Base-by-base conservation (phyloP, 2,888 invertebrate species). In the Drosophila barbarae region DNA sequence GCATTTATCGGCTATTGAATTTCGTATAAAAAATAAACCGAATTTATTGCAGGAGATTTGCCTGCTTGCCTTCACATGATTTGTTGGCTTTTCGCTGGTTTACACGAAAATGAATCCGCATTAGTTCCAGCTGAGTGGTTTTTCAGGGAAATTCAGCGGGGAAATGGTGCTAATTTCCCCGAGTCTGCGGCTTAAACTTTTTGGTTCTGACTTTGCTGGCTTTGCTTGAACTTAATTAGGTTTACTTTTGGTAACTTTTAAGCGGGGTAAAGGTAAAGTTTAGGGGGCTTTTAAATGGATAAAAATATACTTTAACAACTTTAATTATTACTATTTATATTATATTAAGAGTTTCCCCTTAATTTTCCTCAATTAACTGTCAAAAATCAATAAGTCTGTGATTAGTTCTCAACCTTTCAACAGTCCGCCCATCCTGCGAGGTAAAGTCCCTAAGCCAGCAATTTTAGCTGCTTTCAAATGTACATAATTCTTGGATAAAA, bases 401-500 rank as follows among this genome's bases (percentile, higher is more conserved):
- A 26, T 61, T 50, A 42, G 32, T 30, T 49, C 30, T 28, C 34
- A 64, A 34, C 65, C 55, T 49, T 32, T 64, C 35, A 63, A 64
- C 42, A 63, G 23, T 15, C 30, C 18, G n/a, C 53, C 36, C 23
- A 30, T n/a, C 13, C 8, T 13, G 18, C 9, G 0, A 1, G 9
- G 13, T 13, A 5, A 53, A 53, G 18, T 18, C 18, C 12, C n/a
- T 8, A 34, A 38, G 36, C 44, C 64, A 39, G 39, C 38, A 54
- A 53, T 65, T 65, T 65, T 15, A 42, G 34, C 55, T 55, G 23
- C 42, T 77, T 44, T 64, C 49, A 67, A 69, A 80, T 83, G 77
- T 74, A 77, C 80, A 77, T 83, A 77, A 83, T 83, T 83, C 61
- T 38, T 69, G 67, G 70, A 67, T 51, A 51, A 76, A 76, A 72